Conservation (phyloP, 2,888 invertebrate genomes). For the Allygus modestus region DNA sequence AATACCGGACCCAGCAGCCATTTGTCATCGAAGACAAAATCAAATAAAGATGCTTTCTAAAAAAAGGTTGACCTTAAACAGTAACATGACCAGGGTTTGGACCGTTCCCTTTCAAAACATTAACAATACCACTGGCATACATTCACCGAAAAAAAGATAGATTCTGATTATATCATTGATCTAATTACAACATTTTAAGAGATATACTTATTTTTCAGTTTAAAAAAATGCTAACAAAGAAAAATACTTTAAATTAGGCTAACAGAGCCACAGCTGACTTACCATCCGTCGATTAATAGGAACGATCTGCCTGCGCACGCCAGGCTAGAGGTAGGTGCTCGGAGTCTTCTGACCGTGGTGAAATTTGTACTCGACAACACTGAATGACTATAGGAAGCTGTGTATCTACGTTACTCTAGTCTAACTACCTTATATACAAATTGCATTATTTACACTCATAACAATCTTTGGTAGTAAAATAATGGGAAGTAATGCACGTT, state of each 20-base stretch:
- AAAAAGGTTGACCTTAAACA: no score
- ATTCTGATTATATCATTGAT: no score
- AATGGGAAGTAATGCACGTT: slow-evolving; percentile 49
- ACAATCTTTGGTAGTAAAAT: slow-evolving; percentile 58
- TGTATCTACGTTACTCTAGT: slow-evolving; percentile 1
- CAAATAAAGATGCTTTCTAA: no score
- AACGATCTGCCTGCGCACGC: slow-evolving; percentile 13
- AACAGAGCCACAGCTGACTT: slow-evolving; percentile 14
- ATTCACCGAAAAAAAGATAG: no score
- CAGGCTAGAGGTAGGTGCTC: slow-evolving; percentile 24
- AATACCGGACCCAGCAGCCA: no score
- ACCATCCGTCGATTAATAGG: slow-evolving; percentile 29
- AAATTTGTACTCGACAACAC: slow-evolving; percentile 53
- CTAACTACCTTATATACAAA: slow-evolving; percentile 49
- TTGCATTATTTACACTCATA: slow-evolving; percentile 51
- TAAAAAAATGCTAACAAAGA: slow-evolving; percentile 2
- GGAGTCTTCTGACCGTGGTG: slow-evolving; percentile 19
- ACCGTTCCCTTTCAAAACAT: no score
- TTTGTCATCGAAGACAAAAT: no score
- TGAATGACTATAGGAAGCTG: slow-evolving; percentile 47
- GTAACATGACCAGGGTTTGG: no score
- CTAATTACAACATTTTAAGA: neutral
- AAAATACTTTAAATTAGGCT: slow-evolving; percentile 8
- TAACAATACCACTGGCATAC: no score
- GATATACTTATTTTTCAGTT: neutral